Evolutionary conservation across 2,113 vertebrate genomes (phyloP).

Genomic region (Ailurus styani): DNA sequence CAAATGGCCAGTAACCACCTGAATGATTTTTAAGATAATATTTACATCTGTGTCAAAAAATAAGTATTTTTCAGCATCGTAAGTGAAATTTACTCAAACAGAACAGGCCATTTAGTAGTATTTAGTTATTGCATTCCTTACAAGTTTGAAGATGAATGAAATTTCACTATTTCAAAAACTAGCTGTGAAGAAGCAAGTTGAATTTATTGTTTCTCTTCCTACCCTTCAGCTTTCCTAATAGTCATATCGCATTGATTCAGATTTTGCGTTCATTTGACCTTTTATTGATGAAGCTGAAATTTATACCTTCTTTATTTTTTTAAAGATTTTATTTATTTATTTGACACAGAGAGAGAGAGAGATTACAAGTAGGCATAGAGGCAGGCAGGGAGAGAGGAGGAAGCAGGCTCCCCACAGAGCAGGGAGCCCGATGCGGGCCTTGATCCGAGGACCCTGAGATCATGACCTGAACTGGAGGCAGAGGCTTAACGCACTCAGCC

Average conservation of each 20-base stretch:
- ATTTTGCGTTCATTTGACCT: constrained; percentile 32
- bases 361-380: too few relatives aligned
- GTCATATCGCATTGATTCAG: not conserved
- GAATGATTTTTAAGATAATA: not conserved
- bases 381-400: too few relatives aligned
- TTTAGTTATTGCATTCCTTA: not conserved
- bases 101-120: not conserved
- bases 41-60: not conserved
- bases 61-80: not conserved
- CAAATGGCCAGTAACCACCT: not conserved
- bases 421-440: too few relatives aligned
- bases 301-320: not conserved
- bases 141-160: not conserved
- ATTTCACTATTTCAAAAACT: not conserved
- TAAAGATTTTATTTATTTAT: too few relatives aligned
- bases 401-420: too few relatives aligned
- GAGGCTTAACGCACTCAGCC: too few relatives aligned
- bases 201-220: not conserved
- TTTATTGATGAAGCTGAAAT: not conserved
- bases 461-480: too few relatives aligned
- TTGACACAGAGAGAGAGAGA: too few relatives aligned
- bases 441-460: too few relatives aligned
- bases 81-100: not conserved
- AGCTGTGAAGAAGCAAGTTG: not conserved
- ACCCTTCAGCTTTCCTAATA: not conserved